Percentiles rank a stretch among this genome's conserved stretches.
phyloP scores from a whole-genome alignment of 2,888 invertebrate genomes.

The Stegana nigrithorax region DNA sequence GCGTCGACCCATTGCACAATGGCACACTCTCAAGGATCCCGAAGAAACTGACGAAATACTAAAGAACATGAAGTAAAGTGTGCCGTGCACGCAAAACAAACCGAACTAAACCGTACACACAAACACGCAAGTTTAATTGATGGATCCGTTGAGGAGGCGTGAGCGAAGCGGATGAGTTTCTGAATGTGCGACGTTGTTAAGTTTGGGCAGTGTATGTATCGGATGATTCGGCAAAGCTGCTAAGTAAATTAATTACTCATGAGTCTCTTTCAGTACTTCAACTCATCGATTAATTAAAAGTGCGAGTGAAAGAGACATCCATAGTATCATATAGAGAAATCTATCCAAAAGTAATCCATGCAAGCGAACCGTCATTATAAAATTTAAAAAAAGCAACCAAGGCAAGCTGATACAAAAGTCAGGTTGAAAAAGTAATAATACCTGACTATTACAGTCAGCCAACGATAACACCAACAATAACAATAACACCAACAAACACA shows the following conservation, averaged over 20 bases:
- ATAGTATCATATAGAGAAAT: not conserved
- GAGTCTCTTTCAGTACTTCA: not conserved
- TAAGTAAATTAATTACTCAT: not conserved
- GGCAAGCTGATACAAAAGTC: no score
- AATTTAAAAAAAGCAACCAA: no score
- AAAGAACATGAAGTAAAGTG: slow-evolving; percentile 66
- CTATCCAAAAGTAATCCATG: not conserved
- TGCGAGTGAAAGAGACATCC: not conserved
- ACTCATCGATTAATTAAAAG: slow-evolving; percentile 13
- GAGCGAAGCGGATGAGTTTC: not conserved
- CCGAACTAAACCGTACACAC: not conserved
- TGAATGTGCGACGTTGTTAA: no score
- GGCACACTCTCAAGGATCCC: slow-evolving; percentile 99
- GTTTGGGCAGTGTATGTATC: not conserved
- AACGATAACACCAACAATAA: not conserved
- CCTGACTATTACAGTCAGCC: no score
- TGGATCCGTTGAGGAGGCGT: slow-evolving; percentile 19
- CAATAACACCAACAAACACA: not conserved
- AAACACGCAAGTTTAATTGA: slow-evolving; percentile 10
- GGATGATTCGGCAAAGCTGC: not conserved
- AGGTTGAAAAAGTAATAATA: no score
- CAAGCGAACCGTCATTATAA: slow-evolving; percentile 11
- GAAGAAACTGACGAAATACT: slow-evolving; percentile 76
- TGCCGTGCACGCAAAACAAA: not conserved
- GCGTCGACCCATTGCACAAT: slow-evolving; percentile 98